These are phyloP conservation scores for Lanius collurio DNA, from an alignment of 2,113 vertebrate genomes.

Conservation along the genomic window DNA sequence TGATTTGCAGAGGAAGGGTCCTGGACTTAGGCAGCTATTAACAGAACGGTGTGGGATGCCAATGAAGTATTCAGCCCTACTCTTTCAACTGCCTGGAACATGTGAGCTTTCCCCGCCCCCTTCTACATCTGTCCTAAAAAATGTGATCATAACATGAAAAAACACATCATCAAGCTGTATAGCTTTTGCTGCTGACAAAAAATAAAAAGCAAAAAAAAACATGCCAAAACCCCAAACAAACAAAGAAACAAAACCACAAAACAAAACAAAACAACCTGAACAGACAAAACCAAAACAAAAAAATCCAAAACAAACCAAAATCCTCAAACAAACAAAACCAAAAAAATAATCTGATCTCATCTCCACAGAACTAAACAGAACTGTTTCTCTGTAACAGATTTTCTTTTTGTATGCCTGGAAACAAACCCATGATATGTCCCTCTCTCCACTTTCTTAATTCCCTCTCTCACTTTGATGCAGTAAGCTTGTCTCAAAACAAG, in stretches of 20 bases:
- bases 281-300: not conserved
- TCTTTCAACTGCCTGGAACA: not conserved
- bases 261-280: not conserved
- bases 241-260: not conserved
- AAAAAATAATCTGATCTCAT: no score
- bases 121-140: not conserved
- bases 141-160: not conserved
- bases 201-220: not conserved
- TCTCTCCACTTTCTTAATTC: not conserved
- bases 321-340: not conserved
- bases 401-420: not conserved
- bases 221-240: not conserved
- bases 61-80: not conserved
- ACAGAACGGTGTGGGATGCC: not conserved
- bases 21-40: not conserved
- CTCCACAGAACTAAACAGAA: not conserved
- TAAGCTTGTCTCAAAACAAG: not conserved
- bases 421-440: accelerated
- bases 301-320: not conserved
- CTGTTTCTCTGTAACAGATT: not conserved
- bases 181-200: not conserved
- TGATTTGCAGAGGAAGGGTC: not conserved
- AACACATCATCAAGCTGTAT: not conserved
- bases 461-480: not conserved
- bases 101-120: not conserved